Evolutionary conservation across 2,113 vertebrate genomes (phyloP).

Genomic region (Aptenodytes patagonicus): DNA sequence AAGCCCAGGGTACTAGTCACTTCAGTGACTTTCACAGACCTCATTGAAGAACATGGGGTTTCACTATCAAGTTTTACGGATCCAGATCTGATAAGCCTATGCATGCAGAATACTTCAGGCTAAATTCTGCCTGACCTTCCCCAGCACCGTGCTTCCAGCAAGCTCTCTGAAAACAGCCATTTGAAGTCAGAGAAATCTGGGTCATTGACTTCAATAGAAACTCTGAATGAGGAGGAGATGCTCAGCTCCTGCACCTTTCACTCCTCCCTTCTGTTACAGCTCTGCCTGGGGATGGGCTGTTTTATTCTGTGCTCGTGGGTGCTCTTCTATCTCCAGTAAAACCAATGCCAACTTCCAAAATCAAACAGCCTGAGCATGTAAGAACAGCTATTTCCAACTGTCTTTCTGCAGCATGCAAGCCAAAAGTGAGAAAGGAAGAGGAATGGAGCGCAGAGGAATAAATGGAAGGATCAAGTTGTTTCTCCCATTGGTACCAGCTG

Average conservation of each 20-base stretch:
- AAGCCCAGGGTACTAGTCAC: background rate
- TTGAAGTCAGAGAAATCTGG: conserved; percentile 57
- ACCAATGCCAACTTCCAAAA: conserved; percentile 53
- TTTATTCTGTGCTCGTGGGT: conserved; percentile 35
- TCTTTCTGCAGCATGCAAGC: conserved; percentile 32
- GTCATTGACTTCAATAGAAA: conserved; percentile 53
- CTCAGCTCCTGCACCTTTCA: conserved; percentile 40
- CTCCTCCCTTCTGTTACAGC: conserved; percentile 29
- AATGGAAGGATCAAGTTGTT: conserved; percentile 28
- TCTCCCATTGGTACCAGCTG: conserved; percentile 40
- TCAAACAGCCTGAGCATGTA: conserved; percentile 65
- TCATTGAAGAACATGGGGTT: background rate
- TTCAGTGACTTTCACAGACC: background rate
- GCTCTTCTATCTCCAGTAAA: conserved; percentile 45
- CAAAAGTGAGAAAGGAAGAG: conserved; percentile 34
- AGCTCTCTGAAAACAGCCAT: conserved; percentile 47
- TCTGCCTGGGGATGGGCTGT: conserved; percentile 35
- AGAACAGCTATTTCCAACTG: conserved; percentile 64
- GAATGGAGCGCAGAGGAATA: background rate
- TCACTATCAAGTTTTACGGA: background rate
- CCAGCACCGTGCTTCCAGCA: background rate
- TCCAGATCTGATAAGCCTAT: background rate
- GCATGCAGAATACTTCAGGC: background rate
- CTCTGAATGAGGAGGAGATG: conserved; percentile 36
- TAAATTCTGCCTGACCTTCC: conserved; percentile 46